Evolutionary conservation across 30 jellyfish, hydroid and myxozoan species (phyloP).

Genomic region (Pseudorhiza aurosa): DNA sequence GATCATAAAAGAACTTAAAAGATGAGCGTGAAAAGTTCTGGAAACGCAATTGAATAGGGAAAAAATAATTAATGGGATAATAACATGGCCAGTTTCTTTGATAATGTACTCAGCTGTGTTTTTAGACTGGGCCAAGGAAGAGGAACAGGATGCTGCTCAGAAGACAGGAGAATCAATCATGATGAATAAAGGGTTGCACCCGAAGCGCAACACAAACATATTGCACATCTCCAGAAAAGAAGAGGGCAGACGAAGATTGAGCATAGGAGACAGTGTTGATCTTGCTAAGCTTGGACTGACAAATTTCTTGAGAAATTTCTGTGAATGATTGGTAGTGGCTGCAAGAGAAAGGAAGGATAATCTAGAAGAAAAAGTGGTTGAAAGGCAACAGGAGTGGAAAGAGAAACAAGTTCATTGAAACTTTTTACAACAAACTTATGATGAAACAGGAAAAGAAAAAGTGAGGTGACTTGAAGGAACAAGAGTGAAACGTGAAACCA

Average conservation of each 20-base stretch:
- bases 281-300: not conserved
- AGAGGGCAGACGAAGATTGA: slow-evolving; percentile 9
- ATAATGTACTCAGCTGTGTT: slow-evolving; percentile 33
- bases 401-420: slow-evolving; percentile 29
- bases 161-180: slow-evolving; percentile 19
- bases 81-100: slow-evolving; percentile 10
- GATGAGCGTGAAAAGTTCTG: slow-evolving; percentile 1
- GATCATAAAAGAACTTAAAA: not conserved
- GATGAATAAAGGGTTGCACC: slow-evolving; percentile 53
- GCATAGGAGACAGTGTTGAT: slow-evolving; percentile 24
- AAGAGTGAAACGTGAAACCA: slow-evolving; percentile 13
- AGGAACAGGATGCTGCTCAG: slow-evolving; percentile 6
- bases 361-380: slow-evolving; percentile 22
- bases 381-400: slow-evolving; percentile 33
- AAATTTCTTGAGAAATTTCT: too few species aligned
- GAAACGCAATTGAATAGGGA: slow-evolving; percentile 16
- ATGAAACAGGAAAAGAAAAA: not conserved
- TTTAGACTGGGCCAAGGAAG: slow-evolving; percentile 36
- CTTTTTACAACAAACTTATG: slow-evolving; percentile 21
- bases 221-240: slow-evolving; percentile 12
- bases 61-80: slow-evolving; percentile 8
- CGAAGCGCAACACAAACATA: slow-evolving; percentile 23
- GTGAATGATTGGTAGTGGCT: slow-evolving; percentile 7
- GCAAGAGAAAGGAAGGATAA: slow-evolving; percentile 19
- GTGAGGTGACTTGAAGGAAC: not conserved